Evolutionary conservation across 2,888 invertebrate species (phyloP).

Genomic region (Drosophila borborema): DNA sequence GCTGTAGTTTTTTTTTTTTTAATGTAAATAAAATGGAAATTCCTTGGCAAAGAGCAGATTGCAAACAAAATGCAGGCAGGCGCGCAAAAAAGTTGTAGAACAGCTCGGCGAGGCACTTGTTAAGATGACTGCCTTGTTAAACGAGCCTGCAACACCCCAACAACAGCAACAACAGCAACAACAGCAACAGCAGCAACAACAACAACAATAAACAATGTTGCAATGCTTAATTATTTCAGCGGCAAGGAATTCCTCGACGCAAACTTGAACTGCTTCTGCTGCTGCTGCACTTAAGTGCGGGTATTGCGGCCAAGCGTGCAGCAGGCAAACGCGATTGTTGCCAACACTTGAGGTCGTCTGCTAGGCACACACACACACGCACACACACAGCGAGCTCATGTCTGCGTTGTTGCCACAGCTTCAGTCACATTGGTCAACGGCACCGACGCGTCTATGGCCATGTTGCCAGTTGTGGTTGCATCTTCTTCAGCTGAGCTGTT

Average conservation of each 20-base stretch:
- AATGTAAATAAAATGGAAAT: slow-evolving; percentile 79
- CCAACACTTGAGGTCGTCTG: slow-evolving; percentile 78
- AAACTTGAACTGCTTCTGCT: slow-evolving; percentile 78
- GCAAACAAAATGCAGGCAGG: slow-evolving; percentile 40
- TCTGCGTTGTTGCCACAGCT: slow-evolving; percentile 22
- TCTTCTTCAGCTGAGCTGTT: slow-evolving; percentile 11
- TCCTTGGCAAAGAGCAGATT: slow-evolving; percentile 50
- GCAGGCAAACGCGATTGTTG: slow-evolving; percentile 68
- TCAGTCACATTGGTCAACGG: slow-evolving; percentile 74
- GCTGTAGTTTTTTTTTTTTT: slow-evolving; percentile 25
- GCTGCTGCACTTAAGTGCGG: slow-evolving; percentile 53
- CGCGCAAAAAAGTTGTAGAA: slow-evolving; percentile 63
- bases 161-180: slow-evolving; percentile 53
- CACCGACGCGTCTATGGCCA: slow-evolving; percentile 75
- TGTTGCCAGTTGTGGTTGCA: slow-evolving; percentile 53
- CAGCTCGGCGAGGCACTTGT: slow-evolving; percentile 73
- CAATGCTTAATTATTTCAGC: slow-evolving; percentile 81
- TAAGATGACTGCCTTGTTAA: slow-evolving; percentile 79
- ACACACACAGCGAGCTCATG: background rate
- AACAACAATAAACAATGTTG: slow-evolving; percentile 78
- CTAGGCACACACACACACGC: slow-evolving; percentile 25
- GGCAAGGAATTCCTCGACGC: slow-evolving; percentile 78
- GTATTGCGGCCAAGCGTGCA: slow-evolving; percentile 68
- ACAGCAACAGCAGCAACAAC: slow-evolving; percentile 31
- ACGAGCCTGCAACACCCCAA: slow-evolving; percentile 79